phyloP scores from a whole-genome alignment of 2,888 invertebrate genomes.

The Drosophila kokeensis region DNA sequence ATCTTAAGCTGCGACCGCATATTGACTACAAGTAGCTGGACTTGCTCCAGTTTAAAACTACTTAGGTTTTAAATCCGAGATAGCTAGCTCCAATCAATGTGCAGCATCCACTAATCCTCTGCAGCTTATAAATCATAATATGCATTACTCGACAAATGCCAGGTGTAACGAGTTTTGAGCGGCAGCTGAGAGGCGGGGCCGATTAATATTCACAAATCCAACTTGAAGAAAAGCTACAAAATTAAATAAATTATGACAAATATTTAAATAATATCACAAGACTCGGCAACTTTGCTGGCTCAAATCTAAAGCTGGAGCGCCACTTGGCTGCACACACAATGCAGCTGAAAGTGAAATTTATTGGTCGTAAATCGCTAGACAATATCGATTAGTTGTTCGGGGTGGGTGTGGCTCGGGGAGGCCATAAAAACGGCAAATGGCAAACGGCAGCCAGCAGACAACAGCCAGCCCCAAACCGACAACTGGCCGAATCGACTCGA shows the following conservation, averaged over 20 bases:
- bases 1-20: slow-evolving; percentile 24
- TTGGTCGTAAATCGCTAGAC: slow-evolving; percentile 72
- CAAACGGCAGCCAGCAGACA: slow-evolving; percentile 55
- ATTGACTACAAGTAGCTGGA: slow-evolving; percentile 21
- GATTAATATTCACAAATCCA: slow-evolving; percentile 28
- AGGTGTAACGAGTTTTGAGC: slow-evolving; percentile 43
- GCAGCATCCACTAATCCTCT: slow-evolving; percentile 38
- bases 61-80: slow-evolving; percentile 21
- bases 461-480: slow-evolving; percentile 17
- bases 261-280: slow-evolving; percentile 59
- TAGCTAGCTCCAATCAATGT: slow-evolving; percentile 26
- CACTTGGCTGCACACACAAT: slow-evolving; percentile 54
- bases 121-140: slow-evolving; percentile 40
- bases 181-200: slow-evolving; percentile 19
- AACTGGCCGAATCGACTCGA: slow-evolving; percentile 11
- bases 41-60: slow-evolving; percentile 34
- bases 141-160: slow-evolving; percentile 39
- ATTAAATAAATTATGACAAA: slow-evolving; percentile 71
- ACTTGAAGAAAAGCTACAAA: slow-evolving; percentile 66
- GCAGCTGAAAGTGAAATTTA: slow-evolving; percentile 77
- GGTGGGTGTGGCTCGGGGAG: slow-evolving; percentile 72
- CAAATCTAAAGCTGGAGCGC: slow-evolving; percentile 42
- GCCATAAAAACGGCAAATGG: slow-evolving; percentile 62
- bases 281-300: slow-evolving; percentile 9
- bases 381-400: slow-evolving; percentile 75